Evolutionary conservation across 2,113 vertebrate species (phyloP), one percentile per base, ranked within the genome.

Genomic region (Stictonetta naevosa): DNA sequence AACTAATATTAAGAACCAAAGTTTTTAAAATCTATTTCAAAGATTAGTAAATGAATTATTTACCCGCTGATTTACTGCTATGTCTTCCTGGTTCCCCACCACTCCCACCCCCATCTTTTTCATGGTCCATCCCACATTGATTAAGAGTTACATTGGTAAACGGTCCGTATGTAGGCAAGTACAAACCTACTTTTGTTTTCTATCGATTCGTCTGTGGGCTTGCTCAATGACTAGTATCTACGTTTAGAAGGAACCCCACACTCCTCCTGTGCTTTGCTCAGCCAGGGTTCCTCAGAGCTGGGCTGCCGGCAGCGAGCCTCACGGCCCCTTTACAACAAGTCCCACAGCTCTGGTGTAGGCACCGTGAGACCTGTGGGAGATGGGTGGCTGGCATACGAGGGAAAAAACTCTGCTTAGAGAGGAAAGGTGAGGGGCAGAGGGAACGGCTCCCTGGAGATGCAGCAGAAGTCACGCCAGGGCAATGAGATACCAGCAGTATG

Each of bases 131-230:
- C 64, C 81, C 55, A 60, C 1, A 0, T 2, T 55, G 64, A 36
- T 76, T 36, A 42, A 69, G 56, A 28, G 26, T 28, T 40, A 19
- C 33, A 2, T 34, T 17, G 0, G 3, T 6, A 33, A 67, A 3
- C 0, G 2, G 29, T 71, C 68, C n/a, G 1, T 11, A 23, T 60
- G 12, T 2, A 34, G 66, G 64, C 88, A 67, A 85, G 74, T 2
- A 5, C 40, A 53, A 67, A 66, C 81, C 74, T 18, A 46, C 20
- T 26, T 17, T 5, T 52, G 68, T 33, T 23, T 64, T 20, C 68
- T 60, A 8, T 69, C 3, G 4, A 12, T 23, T 38, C 11, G 0
- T 6, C 0, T 2, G 0, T 0, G 52, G 34, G 26, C 10, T 22
- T 74, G 44, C 50, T 33, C 38, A 10, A 1, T 0, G 40, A n/a